Evolutionary conservation across 1,140 invertebrate species (phyloP), one percentile per base, ranked within the genome.

Genomic region (Bombus soroeensis): DNA sequence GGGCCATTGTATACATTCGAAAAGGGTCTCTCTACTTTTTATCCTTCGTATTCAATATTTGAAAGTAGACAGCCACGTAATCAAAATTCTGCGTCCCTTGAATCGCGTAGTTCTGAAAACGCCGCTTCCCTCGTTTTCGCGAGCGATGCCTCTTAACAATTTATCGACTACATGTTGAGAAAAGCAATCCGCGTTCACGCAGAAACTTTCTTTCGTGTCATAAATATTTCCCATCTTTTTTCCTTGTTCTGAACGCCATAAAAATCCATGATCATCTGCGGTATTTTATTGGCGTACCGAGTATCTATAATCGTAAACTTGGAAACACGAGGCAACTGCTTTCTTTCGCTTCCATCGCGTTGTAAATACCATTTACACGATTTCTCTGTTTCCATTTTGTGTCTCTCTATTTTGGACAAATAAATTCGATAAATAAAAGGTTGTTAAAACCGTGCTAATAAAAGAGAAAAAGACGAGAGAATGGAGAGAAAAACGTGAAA

Each of bases 331-430:
- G 53, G 75, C 43, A 57, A 76, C 53, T 72, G 76, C 32, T 66
- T 32, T 34, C 39, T 70, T 78, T 85, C 72, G 71, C 37, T 32
- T 25, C 41, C 53, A 82, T 39, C 62, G 12, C 57, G 28, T 71
- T 78, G 41, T 47, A 85, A 84, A 87, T 80, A 81, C 66, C 66
- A 85, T 89, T 89, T 81, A 75, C 77, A 47, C 81, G 86, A 87
- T 85, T 85, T 87, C 74, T 81, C 72, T 64, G 81, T 68, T 59
- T 43, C 57, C 62, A 77, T 81, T 76, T 66, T 70, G 68, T 47
- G 86, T 81, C 68, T 75, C 71, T n/a, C 47, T 73, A 37, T 53
- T 70, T 18, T n/a, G 32, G 34, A 37, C 80, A 85, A 64, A 74
- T 68, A 68, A 59, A 39, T 47, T 15, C 53, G 39, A 10, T 13